Evolutionary conservation across 2,888 invertebrate genomes (phyloP).

Genomic region (Dicranocentrus wangi): DNA sequence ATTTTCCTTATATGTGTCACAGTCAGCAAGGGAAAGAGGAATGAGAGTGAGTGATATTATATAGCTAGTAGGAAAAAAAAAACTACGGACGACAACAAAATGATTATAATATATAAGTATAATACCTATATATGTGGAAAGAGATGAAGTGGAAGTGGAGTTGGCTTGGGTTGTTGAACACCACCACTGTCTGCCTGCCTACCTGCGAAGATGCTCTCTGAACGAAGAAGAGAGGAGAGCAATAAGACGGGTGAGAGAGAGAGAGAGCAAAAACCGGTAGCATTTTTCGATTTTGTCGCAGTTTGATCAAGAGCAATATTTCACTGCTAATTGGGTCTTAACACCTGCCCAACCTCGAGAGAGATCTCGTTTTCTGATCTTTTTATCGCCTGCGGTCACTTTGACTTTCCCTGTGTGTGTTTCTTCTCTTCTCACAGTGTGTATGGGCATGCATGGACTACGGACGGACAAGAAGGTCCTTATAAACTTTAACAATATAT

Average conservation of each 20-base stretch:
- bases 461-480: no score
- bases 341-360: slow-evolving; percentile 73
- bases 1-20: no score
- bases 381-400: slow-evolving; percentile 73
- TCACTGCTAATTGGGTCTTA: slow-evolving; percentile 73
- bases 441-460: no score
- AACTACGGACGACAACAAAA: slow-evolving; percentile 32
- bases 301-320: slow-evolving; percentile 73
- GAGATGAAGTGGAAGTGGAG: slow-evolving; percentile 17
- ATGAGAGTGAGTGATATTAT: neutral
- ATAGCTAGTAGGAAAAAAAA: neutral
- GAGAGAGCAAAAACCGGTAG: slow-evolving; percentile 72
- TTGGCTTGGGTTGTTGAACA: slow-evolving; percentile 32
- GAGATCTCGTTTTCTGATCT: slow-evolving; percentile 72
- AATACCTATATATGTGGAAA: no score
- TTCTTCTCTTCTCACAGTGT: neutral
- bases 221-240: slow-evolving; percentile 21
- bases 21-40: neutral
- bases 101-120: no score
- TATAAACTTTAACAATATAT: no score
- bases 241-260: slow-evolving; percentile 7
- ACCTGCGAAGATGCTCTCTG: no score
- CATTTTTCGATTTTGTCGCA: slow-evolving; percentile 73
- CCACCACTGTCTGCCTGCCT: no score
- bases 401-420: slow-evolving; percentile 70